A percentile compares a stretch with the other conserved stretches of the same genome.
These are phyloP conservation scores for Linurgus olivaceus DNA, from an alignment of 2,797 vertebrate species.

Conservation along the genomic window DNA sequence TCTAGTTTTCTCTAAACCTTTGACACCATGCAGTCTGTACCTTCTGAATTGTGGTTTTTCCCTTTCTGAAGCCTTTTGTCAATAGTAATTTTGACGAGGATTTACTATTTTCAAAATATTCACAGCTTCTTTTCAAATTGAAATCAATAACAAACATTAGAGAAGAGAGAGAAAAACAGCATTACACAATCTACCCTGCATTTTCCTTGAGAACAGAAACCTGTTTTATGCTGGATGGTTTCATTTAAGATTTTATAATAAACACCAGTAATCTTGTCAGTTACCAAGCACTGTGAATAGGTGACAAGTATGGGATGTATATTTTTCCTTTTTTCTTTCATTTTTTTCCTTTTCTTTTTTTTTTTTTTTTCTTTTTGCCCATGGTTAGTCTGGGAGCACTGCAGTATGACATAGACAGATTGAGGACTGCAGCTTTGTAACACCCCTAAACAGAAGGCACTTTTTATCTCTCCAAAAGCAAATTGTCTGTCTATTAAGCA, in stretches of 20 bases:
- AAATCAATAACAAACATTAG: slow-evolving; percentile 20
- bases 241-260: background rate
- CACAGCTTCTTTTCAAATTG: slow-evolving; percentile 13
- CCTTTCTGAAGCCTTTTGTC: slow-evolving; percentile 7
- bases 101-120: slow-evolving; percentile 46
- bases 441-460: background rate
- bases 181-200: background rate
- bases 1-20: background rate
- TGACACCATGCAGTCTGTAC: background rate
- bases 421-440: background rate
- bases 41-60: background rate
- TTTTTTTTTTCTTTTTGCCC: too few species aligned
- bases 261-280: background rate
- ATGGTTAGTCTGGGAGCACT: background rate
- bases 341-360: too few species aligned
- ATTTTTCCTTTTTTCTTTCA: background rate
- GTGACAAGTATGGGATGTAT: background rate
- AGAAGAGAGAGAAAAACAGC: background rate
- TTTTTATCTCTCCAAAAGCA: background rate
- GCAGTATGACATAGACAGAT: background rate
- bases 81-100: background rate
- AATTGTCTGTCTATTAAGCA: background rate
- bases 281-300: background rate
- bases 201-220: background rate
- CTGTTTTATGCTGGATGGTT: background rate